Evolutionary conservation across 2,888 invertebrate genomes (phyloP), one percentile per base, ranked within the genome.

Genomic region (Chrysopilus asiliformis): DNA sequence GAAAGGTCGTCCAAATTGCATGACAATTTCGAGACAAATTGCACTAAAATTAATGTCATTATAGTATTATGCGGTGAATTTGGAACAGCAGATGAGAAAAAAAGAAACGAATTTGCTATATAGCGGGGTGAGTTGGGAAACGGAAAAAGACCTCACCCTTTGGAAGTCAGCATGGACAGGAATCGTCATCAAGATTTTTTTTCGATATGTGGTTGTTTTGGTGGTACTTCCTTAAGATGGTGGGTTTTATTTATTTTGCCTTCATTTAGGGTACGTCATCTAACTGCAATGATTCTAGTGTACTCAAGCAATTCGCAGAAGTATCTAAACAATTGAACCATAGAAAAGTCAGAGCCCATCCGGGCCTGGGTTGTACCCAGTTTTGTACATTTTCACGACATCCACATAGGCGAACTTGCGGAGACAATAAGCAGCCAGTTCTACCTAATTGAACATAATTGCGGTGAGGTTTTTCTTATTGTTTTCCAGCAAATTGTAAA

Each of bases 21-120:
- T 39, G 39, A 39, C 34, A 39, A 34, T 39, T 34, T 39, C 38
- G 34, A 39, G 31, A 34, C 34, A 39, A 34, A 39, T 39, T 39
- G 39, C 39, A 39, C 30, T 24, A 19, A 34, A 39, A 39, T 39
- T 34, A 39, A 16, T 25, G 34, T 30, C 17, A 39, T 39, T 39
- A 34, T 34, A 27, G 25, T 17, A 34, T 39, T 34, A 34, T 34
- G 39, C 31, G 34, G 30, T 25, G 25, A 34, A 39, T 39, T 34
- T 30, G 30, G 34, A 34, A 30, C 31, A 13, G 18, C 16, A 17
- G 32, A 37, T 26, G 4, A n/a, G n/a, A n/a, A n/a, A n/a, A n/a
- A n/a, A n/a, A n/a, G n/a, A n/a, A n/a, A n/a, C n/a, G n/a, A n/a
- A n/a, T n/a, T n/a, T n/a, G n/a, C n/a, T n/a, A n/a, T n/a, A n/a